A percentile compares a stretch with the other conserved stretches of the same genome.
phyloP scores from a whole-genome alignment of 1,140 invertebrate genomes.

The Thaumatotibia leucotreta region DNA sequence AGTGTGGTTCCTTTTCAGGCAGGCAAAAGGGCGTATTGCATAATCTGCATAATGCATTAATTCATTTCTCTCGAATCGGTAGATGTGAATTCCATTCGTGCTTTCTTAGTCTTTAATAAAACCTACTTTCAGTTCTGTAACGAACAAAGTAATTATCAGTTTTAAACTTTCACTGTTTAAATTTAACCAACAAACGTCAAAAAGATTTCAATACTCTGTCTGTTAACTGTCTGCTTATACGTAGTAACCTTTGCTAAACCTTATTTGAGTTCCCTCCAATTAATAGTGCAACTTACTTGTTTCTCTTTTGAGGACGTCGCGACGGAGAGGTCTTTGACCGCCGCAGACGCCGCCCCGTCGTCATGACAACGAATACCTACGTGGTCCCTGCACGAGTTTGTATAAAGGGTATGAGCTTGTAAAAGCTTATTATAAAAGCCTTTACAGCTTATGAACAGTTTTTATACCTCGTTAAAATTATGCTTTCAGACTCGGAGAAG shows the following conservation, averaged over 20 bases:
- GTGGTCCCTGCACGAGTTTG: conserved; percentile 33
- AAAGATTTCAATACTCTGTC: conserved; percentile 22
- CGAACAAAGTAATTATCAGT: conserved; percentile 50
- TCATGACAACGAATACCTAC: conserved; percentile 56
- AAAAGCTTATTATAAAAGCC: conserved; percentile 35
- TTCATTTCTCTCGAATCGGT: background rate
- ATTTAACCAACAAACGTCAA: conserved; percentile 31
- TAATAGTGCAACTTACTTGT: conserved; percentile 62
- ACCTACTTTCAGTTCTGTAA: conserved; percentile 10
- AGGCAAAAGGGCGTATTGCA: background rate
- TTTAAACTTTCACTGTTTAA: conserved; percentile 33
- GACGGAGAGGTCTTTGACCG: conserved; percentile 63
- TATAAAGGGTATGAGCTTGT: conserved; percentile 22
- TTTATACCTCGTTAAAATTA: conserved; percentile 31
- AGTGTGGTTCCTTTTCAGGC: background rate
- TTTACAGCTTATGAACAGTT: conserved; percentile 23
- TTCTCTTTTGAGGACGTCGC: conserved; percentile 61
- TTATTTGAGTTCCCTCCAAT: conserved; percentile 53
- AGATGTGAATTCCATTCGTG: background rate
- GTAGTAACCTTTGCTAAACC: conserved; percentile 28
- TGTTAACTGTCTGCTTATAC: conserved; percentile 23
- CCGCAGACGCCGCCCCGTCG: conserved; percentile 39
- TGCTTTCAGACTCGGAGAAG: conserved; percentile 22
- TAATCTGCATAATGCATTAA: background rate
- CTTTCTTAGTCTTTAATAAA: background rate